Evolutionary conservation across 2,113 vertebrate genomes (phyloP), one percentile per base, ranked within the genome.

Genomic region (Microtus oregoni): DNA sequence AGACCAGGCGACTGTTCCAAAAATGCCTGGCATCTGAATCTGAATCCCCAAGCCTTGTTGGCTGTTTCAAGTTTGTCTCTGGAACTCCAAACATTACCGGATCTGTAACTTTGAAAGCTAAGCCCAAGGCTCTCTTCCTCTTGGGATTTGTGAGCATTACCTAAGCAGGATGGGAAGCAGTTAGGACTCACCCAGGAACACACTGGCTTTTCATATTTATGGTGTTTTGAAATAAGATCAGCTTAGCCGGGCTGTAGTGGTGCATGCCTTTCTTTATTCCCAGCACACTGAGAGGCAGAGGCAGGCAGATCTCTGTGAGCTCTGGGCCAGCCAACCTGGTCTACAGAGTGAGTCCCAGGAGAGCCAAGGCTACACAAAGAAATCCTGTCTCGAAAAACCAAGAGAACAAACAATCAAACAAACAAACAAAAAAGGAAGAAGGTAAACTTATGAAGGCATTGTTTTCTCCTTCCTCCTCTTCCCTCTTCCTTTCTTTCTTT

Each of bases 61-160:
- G 5, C 38, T 52, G 24, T 35, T 55, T 81, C 70, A 41, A 14
- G 14, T 52, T 82, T 82, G 55, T 85, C 86, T 90, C 79, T 61
- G 75, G 70, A 91, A 93, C 6, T 32, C n/a, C 85, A 79, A 6
- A 87, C 79, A 77, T 63, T 70, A 90, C 92, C 83, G 86, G 15
- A 58, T 73, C 58, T 38, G 20, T 86, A 76, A 30, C 26, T 90
- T 89, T 55, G 30, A 82, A 92, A 67, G 79, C 83, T 70, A 82
- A 95, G 44, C 7, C 4, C 32, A 94, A 94, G 2, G 1, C 8
- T 95, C 92, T 52, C 12, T 72, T 89, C 89, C 24, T 91, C 32
- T 30, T 50, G 17, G 11, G 12, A 44, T 52, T 91, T 97, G 72
- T 89, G 20, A 86, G 63, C 35, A 75, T 75, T n/a, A 78, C 10